phyloP scores from a whole-genome alignment of 2,797 vertebrate species.

The Mormyrus hasselquistii region DNA sequence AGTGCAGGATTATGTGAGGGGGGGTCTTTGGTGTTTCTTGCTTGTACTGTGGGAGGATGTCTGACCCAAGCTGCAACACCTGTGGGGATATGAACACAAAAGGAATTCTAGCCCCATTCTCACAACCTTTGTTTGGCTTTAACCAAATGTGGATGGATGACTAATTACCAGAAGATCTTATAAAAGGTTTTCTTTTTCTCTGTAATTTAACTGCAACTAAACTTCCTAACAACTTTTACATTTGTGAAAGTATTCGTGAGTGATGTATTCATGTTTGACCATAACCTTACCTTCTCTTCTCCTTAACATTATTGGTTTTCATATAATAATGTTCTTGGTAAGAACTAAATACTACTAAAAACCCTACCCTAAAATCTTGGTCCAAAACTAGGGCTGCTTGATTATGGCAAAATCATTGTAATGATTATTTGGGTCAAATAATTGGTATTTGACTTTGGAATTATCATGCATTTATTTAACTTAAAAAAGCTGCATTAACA shows the following conservation, averaged over 20 bases:
- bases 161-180: not conserved
- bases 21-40: conserved; percentile 94
- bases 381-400: not conserved
- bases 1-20: conserved; percentile 91
- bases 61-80: conserved; percentile 86
- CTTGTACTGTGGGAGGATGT: conserved; percentile 92
- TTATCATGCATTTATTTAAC: not conserved
- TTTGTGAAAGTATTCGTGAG: not conserved
- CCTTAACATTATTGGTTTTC: not conserved
- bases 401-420: not conserved
- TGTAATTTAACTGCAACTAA: not conserved
- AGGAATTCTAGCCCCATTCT: not conserved
- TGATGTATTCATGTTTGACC: not conserved
- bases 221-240: not conserved
- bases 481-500: not conserved
- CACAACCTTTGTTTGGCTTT: not conserved
- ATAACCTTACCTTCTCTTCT: not conserved
- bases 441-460: not conserved
- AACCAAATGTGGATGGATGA: not conserved
- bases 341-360: not conserved
- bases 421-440: not conserved
- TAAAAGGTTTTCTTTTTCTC: not conserved
- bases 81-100: conserved; percentile 39
- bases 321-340: not conserved
- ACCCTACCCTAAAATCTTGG: not conserved